These are phyloP conservation scores for Drosophila villosipedis DNA, from an alignment of 2,888 invertebrate species.

Conservation along the genomic window DNA sequence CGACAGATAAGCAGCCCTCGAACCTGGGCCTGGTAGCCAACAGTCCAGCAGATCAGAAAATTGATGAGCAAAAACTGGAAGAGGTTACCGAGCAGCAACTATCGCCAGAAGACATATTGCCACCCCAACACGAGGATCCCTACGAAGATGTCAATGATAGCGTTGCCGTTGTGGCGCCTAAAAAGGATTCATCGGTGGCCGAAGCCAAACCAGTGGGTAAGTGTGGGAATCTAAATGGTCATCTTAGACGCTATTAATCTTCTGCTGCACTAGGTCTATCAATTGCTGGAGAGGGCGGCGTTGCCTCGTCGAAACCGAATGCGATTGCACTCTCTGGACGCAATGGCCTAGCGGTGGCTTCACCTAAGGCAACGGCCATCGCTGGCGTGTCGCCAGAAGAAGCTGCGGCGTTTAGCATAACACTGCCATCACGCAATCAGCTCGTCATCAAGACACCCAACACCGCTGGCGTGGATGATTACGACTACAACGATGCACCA, in stretches of 20 bases:
- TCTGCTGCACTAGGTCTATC: conserved; percentile 86
- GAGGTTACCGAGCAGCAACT: conserved; percentile 79
- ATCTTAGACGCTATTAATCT: not conserved
- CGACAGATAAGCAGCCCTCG: conserved; percentile 63
- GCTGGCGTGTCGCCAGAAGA: conserved; percentile 88
- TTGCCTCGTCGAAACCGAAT: conserved; percentile 90
- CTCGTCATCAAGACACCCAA: conserved; percentile 78
- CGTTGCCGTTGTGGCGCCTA: conserved; percentile 86
- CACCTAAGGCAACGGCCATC: conserved; percentile 90
- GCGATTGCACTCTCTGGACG: conserved; percentile 90
- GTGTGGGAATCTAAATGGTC: conserved; percentile 44
- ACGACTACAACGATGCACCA: conserved; percentile 65
- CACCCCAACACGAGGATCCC: conserved; percentile 78
- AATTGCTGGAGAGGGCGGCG: conserved; percentile 88
- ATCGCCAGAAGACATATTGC: conserved; percentile 81
- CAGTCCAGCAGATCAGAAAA: conserved; percentile 67
- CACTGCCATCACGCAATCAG: conserved; percentile 81
- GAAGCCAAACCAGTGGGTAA: conserved; percentile 91
- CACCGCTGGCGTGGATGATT: conserved; percentile 68
- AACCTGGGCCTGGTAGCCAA: conserved; percentile 66
- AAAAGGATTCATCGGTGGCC: conserved; percentile 88
- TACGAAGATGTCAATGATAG: conserved; percentile 84
- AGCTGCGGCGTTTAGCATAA: conserved; percentile 83
- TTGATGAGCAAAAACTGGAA: conserved; percentile 72
- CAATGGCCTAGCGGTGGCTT: conserved; percentile 89